These are phyloP conservation scores for Parnassius mnemosyne DNA, from an alignment of 2,888 invertebrate species.

Conservation along the genomic window DNA sequence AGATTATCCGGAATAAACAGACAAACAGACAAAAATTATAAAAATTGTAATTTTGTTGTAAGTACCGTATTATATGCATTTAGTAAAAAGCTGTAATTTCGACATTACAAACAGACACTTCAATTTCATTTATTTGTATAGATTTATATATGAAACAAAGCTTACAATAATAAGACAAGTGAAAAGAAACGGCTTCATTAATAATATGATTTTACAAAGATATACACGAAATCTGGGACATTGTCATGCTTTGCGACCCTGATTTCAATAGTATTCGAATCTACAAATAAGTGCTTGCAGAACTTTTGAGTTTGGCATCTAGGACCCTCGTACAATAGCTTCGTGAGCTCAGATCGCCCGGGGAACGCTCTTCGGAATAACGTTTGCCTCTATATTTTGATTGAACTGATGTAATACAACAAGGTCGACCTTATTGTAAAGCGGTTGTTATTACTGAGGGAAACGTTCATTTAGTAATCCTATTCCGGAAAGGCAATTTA, in stretches of 20 bases:
- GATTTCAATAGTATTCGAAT: conserved; percentile 61
- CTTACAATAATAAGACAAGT: too few relatives aligned
- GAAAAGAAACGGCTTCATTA: too few relatives aligned
- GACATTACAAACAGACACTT: too few relatives aligned
- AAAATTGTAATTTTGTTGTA: too few relatives aligned
- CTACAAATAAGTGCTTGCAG: conserved; percentile 50
- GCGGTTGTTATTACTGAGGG: conserved; percentile 48
- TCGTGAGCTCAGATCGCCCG: conserved; percentile 36
- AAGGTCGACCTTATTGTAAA: conserved; percentile 61
- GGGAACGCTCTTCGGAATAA: conserved; percentile 50
- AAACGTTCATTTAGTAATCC: conserved; percentile 43
- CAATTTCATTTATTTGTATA: too few relatives aligned
- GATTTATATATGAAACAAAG: too few relatives aligned
- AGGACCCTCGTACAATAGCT: conserved; percentile 45
- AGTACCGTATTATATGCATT: too few relatives aligned
- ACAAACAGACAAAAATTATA: too few relatives aligned
- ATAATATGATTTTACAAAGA: background rate
- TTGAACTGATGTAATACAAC: conserved; percentile 61
- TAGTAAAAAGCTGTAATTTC: too few relatives aligned
- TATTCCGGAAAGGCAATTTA: conserved; percentile 41
- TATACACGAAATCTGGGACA: conserved; percentile 1
- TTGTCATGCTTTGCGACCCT: conserved; percentile 44
- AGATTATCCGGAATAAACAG: too few relatives aligned
- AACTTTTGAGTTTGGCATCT: conserved; percentile 54
- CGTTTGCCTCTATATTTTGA: conserved; percentile 72